These are phyloP conservation scores for Julus scandinavius DNA, from an alignment of 2,888 invertebrate species.

Conservation along the genomic window DNA sequence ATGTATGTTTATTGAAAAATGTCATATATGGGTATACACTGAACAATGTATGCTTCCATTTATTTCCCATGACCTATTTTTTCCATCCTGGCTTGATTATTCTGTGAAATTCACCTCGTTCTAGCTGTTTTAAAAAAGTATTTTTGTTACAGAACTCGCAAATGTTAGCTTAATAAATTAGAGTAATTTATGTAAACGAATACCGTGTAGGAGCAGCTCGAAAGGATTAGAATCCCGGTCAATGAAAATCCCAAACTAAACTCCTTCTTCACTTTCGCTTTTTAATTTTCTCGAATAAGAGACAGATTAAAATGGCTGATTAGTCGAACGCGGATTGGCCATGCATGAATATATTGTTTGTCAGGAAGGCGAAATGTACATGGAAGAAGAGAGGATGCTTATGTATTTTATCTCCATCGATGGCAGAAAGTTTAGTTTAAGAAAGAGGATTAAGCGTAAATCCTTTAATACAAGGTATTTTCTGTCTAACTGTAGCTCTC, in stretches of 20 bases:
- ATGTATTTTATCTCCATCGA: conserved; percentile 42
- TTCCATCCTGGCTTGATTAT: no score
- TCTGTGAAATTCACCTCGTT: no score
- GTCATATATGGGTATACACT: no score
- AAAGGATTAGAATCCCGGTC: conserved; percentile 42
- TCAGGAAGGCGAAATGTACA: neutral
- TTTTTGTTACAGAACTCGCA: no score
- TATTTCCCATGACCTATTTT: no score
- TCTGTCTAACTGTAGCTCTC: conserved; percentile 46
- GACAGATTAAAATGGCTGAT: conserved; percentile 34
- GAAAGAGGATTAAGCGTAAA: conserved; percentile 50
- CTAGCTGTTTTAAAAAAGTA: no score
- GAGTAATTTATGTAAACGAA: neutral
- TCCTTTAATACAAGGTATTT: conserved; percentile 52
- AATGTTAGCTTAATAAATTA: neutral
- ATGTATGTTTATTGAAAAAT: no score
- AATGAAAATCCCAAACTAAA: conserved; percentile 20
- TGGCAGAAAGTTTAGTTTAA: conserved; percentile 49
- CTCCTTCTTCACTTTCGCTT: conserved; percentile 3
- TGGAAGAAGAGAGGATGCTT: neutral
- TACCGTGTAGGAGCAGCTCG: neutral
- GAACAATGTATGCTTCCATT: no score
- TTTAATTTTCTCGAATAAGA: conserved; percentile 10
- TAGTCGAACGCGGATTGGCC: conserved; percentile 4
- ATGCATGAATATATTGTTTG: conserved; percentile 44